A percentile compares a stretch with the other conserved stretches of the same genome.
Conservation (phyloP, 2,113 vertebrate genomes). For the Takifugu bimaculatus region DNA sequence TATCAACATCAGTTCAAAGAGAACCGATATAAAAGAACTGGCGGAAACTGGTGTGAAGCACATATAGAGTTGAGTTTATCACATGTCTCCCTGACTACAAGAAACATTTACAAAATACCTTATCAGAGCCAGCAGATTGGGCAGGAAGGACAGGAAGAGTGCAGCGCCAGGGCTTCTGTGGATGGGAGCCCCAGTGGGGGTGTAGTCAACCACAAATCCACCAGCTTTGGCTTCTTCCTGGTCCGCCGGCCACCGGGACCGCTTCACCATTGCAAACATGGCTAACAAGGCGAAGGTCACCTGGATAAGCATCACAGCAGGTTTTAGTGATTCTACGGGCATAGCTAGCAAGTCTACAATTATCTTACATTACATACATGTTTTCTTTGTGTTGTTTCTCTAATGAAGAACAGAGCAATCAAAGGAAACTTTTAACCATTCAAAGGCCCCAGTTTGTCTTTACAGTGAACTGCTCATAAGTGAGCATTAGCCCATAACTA, state of each 20-base stretch:
- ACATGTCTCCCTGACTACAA: too few relatives aligned
- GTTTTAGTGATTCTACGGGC: too few relatives aligned
- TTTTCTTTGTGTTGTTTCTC: too few relatives aligned
- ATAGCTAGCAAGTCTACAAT: too few relatives aligned
- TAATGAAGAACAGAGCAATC: too few relatives aligned
- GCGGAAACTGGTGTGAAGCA: neutral
- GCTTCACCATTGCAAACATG: conserved; percentile 87
- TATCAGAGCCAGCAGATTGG: conserved; percentile 90
- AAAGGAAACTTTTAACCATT: too few relatives aligned
- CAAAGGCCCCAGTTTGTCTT: neutral
- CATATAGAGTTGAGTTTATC: neutral
- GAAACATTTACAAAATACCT: conserved; percentile 68
- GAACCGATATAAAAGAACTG: too few relatives aligned
- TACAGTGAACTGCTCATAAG: too few relatives aligned
- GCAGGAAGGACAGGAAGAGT: conserved; percentile 84
- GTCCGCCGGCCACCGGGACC: conserved; percentile 86
- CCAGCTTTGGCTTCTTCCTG: conserved; percentile 89
- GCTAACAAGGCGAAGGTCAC: conserved; percentile 89
- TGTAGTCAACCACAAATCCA: conserved; percentile 84
- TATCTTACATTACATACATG: too few relatives aligned
- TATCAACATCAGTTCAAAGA: too few relatives aligned
- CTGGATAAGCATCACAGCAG: conserved; percentile 59
- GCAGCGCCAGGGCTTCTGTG: conserved; percentile 88
- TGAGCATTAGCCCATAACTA: too few relatives aligned
- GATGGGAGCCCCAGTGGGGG: conserved; percentile 79